phyloP scores from a whole-genome alignment of 2,797 vertebrate species.

The Alauda arvensis region DNA sequence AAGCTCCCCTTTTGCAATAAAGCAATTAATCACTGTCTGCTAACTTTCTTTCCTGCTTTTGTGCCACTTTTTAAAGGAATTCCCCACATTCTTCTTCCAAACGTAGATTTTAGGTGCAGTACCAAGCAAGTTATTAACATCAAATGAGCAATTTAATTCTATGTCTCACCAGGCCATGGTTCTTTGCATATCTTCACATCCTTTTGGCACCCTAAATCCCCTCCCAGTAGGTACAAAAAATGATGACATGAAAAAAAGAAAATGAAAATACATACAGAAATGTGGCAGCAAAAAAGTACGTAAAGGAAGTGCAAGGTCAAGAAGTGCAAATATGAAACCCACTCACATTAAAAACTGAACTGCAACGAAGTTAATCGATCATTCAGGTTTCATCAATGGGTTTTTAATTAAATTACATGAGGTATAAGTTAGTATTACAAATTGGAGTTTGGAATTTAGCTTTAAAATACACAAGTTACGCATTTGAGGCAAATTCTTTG shows the following conservation, averaged over 20 bases:
- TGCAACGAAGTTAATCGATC: background rate
- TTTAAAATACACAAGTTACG: background rate
- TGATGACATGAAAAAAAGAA: background rate
- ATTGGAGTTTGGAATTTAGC: background rate
- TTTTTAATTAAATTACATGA: background rate
- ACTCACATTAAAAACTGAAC: background rate
- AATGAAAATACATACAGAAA: background rate
- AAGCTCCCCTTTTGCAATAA: constrained; percentile 32
- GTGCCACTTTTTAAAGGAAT: constrained; percentile 29
- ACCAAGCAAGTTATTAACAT: background rate
- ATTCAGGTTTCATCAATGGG: background rate
- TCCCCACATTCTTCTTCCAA: background rate
- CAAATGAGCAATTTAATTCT: background rate
- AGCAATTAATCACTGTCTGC: constrained; percentile 48
- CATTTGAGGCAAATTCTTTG: background rate
- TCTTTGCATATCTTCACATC: background rate
- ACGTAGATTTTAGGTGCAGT: background rate
- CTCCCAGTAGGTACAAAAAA: background rate
- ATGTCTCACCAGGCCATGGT: background rate
- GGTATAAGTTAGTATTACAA: background rate
- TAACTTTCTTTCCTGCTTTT: constrained; percentile 15
- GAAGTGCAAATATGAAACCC: background rate
- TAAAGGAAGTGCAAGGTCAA: background rate
- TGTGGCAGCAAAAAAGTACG: background rate
- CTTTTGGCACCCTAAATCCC: background rate